Evolutionary conservation across 2,888 invertebrate species (phyloP).

Genomic region (Caenorhabditis sinica): DNA sequence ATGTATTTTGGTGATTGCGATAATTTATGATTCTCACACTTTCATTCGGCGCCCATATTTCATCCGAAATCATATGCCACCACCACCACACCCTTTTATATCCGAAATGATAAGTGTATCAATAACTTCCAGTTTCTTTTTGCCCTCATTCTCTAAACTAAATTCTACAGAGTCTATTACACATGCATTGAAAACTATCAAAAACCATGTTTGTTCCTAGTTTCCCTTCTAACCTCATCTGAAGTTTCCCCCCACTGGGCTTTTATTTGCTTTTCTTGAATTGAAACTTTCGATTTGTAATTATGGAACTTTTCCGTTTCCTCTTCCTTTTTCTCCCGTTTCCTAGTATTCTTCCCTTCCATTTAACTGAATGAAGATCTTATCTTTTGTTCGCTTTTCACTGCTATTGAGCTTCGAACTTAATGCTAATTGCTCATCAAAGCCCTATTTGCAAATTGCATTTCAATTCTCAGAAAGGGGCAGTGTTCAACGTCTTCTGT

Average conservation of each 20-base stretch:
- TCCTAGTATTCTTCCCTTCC: neutral
- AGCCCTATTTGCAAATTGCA: conserved; percentile 56
- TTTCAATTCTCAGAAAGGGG: conserved; percentile 38
- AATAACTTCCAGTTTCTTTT: conserved; percentile 42
- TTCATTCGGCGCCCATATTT: conserved; percentile 30
- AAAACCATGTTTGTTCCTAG: conserved; percentile 48
- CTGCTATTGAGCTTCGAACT: conserved; percentile 54
- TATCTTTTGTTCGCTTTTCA: conserved; percentile 37
- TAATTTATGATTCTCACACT: conserved; percentile 43
- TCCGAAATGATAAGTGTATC: conserved; percentile 35
- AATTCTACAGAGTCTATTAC: conserved; percentile 33
- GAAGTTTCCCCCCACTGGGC: conserved; percentile 13
- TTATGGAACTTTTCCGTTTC: conserved; percentile 49
- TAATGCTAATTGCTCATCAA: conserved; percentile 62
- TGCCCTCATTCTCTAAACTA: neutral
- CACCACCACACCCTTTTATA: conserved; percentile 35
- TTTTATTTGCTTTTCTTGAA: conserved; percentile 20
- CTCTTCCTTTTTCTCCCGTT: conserved; percentile 1
- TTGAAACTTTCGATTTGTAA: conserved; percentile 43
- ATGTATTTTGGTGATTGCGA: conserved; percentile 16
- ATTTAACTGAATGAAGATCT: conserved; percentile 33
- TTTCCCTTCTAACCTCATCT: conserved; percentile 34
- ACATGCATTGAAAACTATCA: conserved; percentile 37
- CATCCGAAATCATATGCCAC: conserved; percentile 42
- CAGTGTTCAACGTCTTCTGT: conserved; percentile 30